phyloP scores from a whole-genome alignment of 2,113 vertebrate genomes.

The Microcebus lehilahytsara region DNA sequence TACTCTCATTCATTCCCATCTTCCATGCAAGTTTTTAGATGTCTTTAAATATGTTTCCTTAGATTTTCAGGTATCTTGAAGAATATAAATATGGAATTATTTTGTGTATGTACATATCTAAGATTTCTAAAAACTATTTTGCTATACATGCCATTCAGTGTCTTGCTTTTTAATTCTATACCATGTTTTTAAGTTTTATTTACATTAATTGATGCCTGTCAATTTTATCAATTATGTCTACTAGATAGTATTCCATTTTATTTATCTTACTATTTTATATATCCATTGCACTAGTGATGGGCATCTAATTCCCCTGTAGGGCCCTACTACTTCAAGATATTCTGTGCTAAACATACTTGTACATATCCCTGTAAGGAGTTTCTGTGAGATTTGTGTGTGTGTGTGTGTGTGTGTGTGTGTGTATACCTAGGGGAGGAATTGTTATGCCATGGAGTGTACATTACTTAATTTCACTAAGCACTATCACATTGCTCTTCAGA shows the following conservation, averaged over 20 bases:
- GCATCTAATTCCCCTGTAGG: neutral
- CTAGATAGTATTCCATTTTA: neutral
- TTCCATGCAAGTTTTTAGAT: neutral
- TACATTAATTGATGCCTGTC: neutral
- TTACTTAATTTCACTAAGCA: neutral
- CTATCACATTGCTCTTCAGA: neutral
- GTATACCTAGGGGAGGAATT: neutral
- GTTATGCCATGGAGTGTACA: neutral
- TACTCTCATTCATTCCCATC: neutral
- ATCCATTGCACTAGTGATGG: neutral
- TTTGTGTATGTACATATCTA: neutral
- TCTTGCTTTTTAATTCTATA: neutral
- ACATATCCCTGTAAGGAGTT: neutral
- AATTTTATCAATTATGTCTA: neutral
- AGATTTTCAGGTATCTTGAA: neutral
- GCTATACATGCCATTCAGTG: neutral
- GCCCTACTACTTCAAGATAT: neutral
- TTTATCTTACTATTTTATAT: neutral
- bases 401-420: no score
- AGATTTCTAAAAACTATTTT: neutral
- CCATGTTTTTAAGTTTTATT: neutral
- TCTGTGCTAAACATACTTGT: neutral
- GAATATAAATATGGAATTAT: neutral
- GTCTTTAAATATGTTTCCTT: neutral
- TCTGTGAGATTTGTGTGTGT: neutral